Base-by-base conservation (phyloP, 2,888 invertebrate species). In the Spisula solida region DNA sequence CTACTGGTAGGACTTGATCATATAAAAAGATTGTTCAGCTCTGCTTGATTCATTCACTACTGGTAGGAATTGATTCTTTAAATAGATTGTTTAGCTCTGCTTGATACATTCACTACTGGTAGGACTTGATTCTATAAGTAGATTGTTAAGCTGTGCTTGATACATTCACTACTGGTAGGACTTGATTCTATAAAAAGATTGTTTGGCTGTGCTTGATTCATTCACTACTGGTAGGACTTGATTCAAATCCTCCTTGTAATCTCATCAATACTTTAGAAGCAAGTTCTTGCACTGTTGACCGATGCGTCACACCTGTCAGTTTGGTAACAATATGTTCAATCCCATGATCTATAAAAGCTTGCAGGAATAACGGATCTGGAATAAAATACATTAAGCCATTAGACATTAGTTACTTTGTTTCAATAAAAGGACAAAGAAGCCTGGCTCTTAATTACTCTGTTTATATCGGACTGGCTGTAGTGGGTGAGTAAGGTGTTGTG, bases 261-360 rank as follows among this genome's bases (percentile, higher is more conserved):
- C 78, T 55, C 14, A 56, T 18, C 31, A 89, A 41, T 8, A 92
- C 92, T 84, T 90, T 90, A 18, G 88, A 87, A 75, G 90, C 92
- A 41, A 92, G 89, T 88, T 92, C 90, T 82, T 90, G 89, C 16
- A 92, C 75, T 8, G 89, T 86, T n/a, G 88, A 79, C 31, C 83
- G 89, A 14, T 86, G 66, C 6, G 56, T 79, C 2, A 86, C 66
- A 31, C 79, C 31, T 0, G 90, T 89, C 31, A 92, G 41, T 51
- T 90, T 90, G 0, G 60, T 86, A 8, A 90, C 87, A 16, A 92
- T 78, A 55, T 81, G 88, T 48, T 92, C 90, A 14, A 92, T 92
- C 8, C 89, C 92, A 25, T 92, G 92, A 8, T 92, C 92, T 86
- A 80, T 83, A 80, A 92, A 92, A 29, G 89, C 92, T 47, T 89